phyloP scores from a whole-genome alignment of 2,888 invertebrate species.

The Clepsis dumicolana region DNA sequence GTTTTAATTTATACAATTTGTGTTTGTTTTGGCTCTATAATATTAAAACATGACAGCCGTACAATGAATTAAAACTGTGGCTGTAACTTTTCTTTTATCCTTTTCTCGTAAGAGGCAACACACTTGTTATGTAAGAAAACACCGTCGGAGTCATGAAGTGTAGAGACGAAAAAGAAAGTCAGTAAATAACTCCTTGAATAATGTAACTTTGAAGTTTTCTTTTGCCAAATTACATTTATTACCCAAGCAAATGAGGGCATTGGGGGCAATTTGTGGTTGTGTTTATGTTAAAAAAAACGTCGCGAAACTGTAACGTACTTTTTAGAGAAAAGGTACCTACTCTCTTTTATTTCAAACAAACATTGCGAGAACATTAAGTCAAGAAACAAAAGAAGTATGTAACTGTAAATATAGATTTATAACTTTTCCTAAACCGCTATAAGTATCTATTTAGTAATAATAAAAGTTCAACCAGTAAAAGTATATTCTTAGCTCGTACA shows the following conservation, averaged over 20 bases:
- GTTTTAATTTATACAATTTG: no score
- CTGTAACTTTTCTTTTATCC: not conserved
- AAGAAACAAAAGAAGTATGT: not conserved
- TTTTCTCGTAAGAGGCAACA: not conserved
- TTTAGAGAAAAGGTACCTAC: not conserved
- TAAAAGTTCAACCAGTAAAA: no score
- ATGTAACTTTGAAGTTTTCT: constrained; percentile 34
- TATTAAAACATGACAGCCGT: not conserved
- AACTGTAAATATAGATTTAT: no score
- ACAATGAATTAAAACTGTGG: not conserved
- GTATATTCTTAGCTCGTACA: no score
- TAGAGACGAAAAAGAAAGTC: constrained; percentile 13
- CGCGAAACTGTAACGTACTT: constrained; percentile 5
- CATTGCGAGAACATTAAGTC: no score
- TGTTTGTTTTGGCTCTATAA: no score
- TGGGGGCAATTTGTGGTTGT: constrained; percentile 32
- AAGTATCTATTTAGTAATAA: no score
- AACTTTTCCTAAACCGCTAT: no score
- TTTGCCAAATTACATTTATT: constrained; percentile 39
- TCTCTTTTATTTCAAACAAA: no score
- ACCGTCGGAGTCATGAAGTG: not conserved
- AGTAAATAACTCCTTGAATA: constrained; percentile 11
- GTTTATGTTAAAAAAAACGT: constrained; percentile 17
- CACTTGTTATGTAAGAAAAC: constrained; percentile 1
- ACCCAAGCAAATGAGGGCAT: constrained; percentile 34